Base-by-base conservation (phyloP, 2,797 vertebrate species). In the Botia almorhae region DNA sequence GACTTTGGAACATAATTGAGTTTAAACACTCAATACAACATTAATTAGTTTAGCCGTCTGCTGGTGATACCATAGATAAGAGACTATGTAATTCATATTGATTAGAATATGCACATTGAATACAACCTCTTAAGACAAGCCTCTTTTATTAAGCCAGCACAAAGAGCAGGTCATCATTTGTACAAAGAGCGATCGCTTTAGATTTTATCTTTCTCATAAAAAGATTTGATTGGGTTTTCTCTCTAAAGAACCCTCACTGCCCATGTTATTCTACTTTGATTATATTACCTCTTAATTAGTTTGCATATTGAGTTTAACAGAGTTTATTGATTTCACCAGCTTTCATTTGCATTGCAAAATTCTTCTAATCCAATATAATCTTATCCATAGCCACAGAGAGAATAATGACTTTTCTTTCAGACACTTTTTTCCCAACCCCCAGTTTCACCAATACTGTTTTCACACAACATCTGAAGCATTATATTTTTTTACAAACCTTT, bases 1-100 rank as follows among this genome's bases (percentile, higher is more conserved):
- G 93, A 95, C 93, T 93, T 95, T 95, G 93, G 79, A 86, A 94
- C 93, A 94, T 94, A 95, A 95, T 94, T 95, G 92, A 95, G 94
- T 94, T 95, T 93, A 95, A 94, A 95, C 93, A 94, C 93, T 95
- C 93, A 89, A 94, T 95, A 94, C 93, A 95, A 93, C 93, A 94
- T 94, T 94, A 95, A 94, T 95, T 95, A 94, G 94, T 92, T 94
- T 94, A 94, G 93, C 93, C 89, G 92, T 93, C 92, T 92, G 91
- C 92, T 92, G 92, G 91, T 93, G 94, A 94, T 94, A 94, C 94
- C 92, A 92, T 90, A 93, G 94, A 94, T 94, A 94, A 94, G 93
- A 93, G 92, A 92, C 94, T 94, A 94, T 94, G 93, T 94, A 94
- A 94, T 94, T 94, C 94, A 94, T 94, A 94, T 94, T 93, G 94